Percentiles rank a stretch among this genome's conserved stretches.
Conservation (phyloP, 2,888 invertebrate species). For the Atrina japonica region DNA sequence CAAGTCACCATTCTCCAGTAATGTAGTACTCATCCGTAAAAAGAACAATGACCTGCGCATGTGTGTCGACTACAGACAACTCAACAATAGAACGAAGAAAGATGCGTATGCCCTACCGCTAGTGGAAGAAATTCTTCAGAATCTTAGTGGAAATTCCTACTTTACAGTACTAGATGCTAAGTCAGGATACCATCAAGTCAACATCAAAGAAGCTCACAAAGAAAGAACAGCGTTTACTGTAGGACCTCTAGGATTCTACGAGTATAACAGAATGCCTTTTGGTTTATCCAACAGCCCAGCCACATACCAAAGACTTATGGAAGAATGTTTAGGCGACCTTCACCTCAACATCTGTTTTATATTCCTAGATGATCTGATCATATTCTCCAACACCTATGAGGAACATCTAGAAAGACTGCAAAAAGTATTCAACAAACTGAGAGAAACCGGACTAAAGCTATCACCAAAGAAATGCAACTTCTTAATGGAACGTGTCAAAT, state of each 20-base stretch:
- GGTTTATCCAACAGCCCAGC: neutral
- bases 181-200: no score
- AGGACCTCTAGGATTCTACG: neutral
- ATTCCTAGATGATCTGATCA: neutral
- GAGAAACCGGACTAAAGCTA: constrained; percentile 16
- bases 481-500: constrained; percentile 4
- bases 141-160: no score
- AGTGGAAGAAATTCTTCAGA: no score
- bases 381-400: neutral
- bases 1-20: constrained; percentile 9
- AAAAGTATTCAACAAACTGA: constrained; percentile 19
- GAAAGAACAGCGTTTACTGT: no score
- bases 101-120: no score
- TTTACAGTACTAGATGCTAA: no score
- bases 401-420: constrained; percentile 3
- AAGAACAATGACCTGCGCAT: no score
- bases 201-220: no score
- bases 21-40: neutral
- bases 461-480: constrained; percentile 27
- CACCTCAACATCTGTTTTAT: neutral
- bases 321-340: neutral
- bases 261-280: constrained; percentile 3
- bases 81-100: no score
- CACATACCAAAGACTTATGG: neutral
- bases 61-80: no score